phyloP scores from a whole-genome alignment of 2,888 invertebrate genomes.

The Cloeon dipterum region DNA sequence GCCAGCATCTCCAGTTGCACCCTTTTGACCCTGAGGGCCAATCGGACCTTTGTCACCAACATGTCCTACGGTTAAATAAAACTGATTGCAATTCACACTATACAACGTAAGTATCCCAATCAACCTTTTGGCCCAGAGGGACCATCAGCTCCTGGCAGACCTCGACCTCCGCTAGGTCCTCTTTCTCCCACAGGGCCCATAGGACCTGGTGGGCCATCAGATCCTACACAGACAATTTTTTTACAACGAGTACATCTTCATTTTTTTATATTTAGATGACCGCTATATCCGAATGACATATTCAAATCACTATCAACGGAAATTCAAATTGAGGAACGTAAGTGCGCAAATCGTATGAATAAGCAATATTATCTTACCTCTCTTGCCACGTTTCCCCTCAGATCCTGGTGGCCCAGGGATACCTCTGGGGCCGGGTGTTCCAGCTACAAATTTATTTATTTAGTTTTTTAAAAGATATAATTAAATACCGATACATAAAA shows the following conservation, averaged over 20 bases:
- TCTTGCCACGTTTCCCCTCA: slow-evolving; percentile 61
- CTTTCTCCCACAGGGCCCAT: slow-evolving; percentile 52
- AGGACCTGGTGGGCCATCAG: slow-evolving; percentile 49
- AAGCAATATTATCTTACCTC: no score
- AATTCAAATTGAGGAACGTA: no score
- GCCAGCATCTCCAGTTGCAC: slow-evolving; percentile 34
- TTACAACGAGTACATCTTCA: no score
- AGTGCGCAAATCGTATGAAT: no score
- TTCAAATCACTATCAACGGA: no score
- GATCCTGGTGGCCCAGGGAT: slow-evolving; percentile 47
- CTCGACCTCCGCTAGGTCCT: slow-evolving; percentile 36
- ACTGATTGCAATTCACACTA: background rate
- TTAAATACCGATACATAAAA: no score
- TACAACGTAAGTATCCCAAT: no score
- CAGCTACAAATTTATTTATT: no score
- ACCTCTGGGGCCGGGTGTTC: slow-evolving; percentile 48
- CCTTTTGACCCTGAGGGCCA: slow-evolving; percentile 31
- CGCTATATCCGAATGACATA: no score
- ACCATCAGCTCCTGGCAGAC: slow-evolving; percentile 55
- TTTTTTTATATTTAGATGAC: no score
- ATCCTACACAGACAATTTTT: no score
- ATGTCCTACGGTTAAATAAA: slow-evolving; percentile 24
- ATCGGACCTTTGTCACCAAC: slow-evolving; percentile 40
- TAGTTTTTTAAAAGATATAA: no score
- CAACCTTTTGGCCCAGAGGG: slow-evolving; percentile 47